phyloP scores from a whole-genome alignment of 1,140 invertebrate species.

The Pristionchus pacificus region DNA sequence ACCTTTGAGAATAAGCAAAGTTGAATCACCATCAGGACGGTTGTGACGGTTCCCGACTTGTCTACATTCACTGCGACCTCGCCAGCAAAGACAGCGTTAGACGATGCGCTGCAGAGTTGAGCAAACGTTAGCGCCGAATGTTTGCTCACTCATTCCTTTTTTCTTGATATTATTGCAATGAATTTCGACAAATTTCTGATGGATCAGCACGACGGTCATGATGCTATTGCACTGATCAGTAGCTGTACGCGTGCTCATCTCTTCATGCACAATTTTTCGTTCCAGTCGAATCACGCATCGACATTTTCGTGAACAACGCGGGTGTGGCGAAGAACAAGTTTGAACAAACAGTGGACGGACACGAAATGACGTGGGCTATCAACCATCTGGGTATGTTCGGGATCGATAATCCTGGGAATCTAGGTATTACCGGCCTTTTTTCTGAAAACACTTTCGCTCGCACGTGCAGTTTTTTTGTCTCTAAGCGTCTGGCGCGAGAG shows the following conservation, averaged over 20 bases:
- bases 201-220: no score
- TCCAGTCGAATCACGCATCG: constrained; percentile 23
- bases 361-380: constrained; percentile 37
- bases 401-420: neutral
- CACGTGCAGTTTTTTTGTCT: no score
- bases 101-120: constrained; percentile 10
- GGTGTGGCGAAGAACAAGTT: constrained; percentile 39
- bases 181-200: no score
- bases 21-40: constrained; percentile 12
- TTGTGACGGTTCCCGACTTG: constrained; percentile 28
- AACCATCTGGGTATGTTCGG: constrained; percentile 29
- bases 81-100: constrained; percentile 22
- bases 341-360: constrained; percentile 34
- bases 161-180: no score
- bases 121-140: constrained; percentile 2
- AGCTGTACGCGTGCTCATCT: no score
- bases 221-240: no score
- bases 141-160: neutral
- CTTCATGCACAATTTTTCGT: no score
- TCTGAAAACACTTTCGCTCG: no score
- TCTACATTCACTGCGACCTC: constrained; percentile 25
- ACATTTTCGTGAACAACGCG: constrained; percentile 38
- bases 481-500: no score
- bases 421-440: no score
- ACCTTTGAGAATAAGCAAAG: neutral